phyloP scores from a whole-genome alignment of 1,140 invertebrate genomes.

The Trachymyrmex cornetzi region DNA sequence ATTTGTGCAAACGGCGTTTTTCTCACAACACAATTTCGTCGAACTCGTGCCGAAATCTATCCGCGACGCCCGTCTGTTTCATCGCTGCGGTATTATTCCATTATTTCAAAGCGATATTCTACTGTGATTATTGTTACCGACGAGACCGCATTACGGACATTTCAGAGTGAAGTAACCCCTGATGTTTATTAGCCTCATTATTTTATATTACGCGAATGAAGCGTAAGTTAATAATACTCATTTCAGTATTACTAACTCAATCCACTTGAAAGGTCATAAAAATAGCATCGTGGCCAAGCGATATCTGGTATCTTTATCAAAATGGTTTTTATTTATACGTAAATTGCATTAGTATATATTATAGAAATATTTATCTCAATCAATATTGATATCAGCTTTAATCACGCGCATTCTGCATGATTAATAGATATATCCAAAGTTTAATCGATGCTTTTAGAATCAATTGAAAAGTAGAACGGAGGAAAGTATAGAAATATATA shows the following conservation, averaged over 20 bases:
- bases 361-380: neutral
- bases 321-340: neutral
- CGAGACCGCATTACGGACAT: constrained; percentile 34
- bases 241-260: neutral
- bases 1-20: constrained; percentile 50
- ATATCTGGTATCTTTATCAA: neutral
- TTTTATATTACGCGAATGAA: constrained; percentile 28
- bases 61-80: constrained; percentile 43
- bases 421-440: neutral
- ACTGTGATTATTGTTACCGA: constrained; percentile 44
- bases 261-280: neutral
- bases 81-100: constrained; percentile 51
- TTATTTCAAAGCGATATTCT: constrained; percentile 49
- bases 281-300: neutral
- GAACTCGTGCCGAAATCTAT: constrained; percentile 49
- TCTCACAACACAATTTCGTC: constrained; percentile 48
- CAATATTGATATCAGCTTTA: neutral
- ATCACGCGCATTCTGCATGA: neutral
- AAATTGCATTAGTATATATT: neutral
- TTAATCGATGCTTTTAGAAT: neutral
- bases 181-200: constrained; percentile 41
- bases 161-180: constrained; percentile 3
- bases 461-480: neutral
- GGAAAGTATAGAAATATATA: neutral
- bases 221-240: constrained; percentile 16